A percentile compares a stretch with the other conserved stretches of the same genome.
These are phyloP conservation scores for Pocillopora grandis DNA, from an alignment of 92 coral and sea anemone species.

Conservation along the genomic window DNA sequence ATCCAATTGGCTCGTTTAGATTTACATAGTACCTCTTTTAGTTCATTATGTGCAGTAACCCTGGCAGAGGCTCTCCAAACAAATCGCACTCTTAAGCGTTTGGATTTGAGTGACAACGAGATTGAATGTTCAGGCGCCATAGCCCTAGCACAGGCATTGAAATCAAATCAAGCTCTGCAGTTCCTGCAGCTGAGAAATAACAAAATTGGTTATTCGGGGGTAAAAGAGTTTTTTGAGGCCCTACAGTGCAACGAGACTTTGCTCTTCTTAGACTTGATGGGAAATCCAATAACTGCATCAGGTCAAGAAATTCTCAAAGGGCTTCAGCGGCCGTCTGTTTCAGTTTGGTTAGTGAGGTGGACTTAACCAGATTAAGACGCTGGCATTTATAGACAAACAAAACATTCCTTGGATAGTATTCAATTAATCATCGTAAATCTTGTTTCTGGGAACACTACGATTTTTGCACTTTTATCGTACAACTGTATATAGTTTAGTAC, in stretches of 20 bases:
- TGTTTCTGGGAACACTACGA: too few species aligned
- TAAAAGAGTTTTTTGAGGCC: neutral
- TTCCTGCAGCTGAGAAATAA: neutral
- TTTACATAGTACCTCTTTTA: neutral
- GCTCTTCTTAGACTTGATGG: neutral
- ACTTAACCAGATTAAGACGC: too few species aligned
- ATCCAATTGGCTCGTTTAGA: neutral
- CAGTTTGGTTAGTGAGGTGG: too few species aligned
- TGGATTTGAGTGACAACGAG: neutral
- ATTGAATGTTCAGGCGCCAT: neutral
- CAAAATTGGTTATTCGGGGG: neutral
- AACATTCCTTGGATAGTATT: too few species aligned
- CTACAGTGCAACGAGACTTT: neutral
- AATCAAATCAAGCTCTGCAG: neutral
- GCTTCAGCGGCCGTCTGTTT: too few species aligned
- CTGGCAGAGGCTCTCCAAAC: slow-evolving; percentile 10
- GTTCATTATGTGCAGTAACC: neutral
- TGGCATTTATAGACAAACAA: too few species aligned
- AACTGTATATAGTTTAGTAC: too few species aligned
- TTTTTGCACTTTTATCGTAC: too few species aligned
- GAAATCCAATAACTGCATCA: neutral
- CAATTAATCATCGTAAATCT: too few species aligned
- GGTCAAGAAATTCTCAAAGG: neutral
- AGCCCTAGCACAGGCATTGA: neutral
- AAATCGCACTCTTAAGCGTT: neutral